A percentile compares a stretch with the other conserved stretches of the same genome.
Evolutionary conservation across 2,888 invertebrate genomes (phyloP).

Genomic region (Phalangium opilio): DNA sequence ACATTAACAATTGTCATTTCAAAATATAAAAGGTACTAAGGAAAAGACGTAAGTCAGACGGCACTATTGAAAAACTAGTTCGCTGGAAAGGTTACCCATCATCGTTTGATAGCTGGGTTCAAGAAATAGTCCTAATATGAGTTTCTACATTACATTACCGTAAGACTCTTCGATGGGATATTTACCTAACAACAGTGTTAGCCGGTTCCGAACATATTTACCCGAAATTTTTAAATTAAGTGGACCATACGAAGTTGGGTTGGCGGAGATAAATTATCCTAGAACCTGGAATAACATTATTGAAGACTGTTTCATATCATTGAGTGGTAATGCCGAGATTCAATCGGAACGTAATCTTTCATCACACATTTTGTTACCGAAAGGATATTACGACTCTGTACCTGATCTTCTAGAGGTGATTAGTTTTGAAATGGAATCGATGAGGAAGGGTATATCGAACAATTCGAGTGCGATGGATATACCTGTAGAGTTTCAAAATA

Average conservation of each 20-base stretch:
- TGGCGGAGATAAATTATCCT: constrained; percentile 18
- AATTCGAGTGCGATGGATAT: no score
- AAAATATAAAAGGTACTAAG: background rate
- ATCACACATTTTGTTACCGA: no score
- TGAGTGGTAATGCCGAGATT: no score
- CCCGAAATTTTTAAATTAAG: constrained; percentile 15
- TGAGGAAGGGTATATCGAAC: no score
- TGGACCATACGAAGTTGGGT: constrained; percentile 21
- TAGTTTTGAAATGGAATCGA: no score
- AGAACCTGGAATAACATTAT: constrained; percentile 1
- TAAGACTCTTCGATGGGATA: constrained; percentile 21
- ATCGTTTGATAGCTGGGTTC: no score
- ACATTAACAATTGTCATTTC: background rate
- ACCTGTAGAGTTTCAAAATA: no score
- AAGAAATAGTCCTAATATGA: background rate
- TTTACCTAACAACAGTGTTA: constrained; percentile 21
- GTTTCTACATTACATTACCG: constrained; percentile 17
- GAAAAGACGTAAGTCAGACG: background rate
- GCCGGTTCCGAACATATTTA: constrained; percentile 21
- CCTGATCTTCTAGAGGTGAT: no score
- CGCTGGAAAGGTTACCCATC: no score
- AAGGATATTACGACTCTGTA: no score
- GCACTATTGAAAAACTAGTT: no score
- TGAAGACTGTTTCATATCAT: background rate
- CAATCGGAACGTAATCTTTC: no score